Evolutionary conservation across 2,888 invertebrate genomes (phyloP), one percentile per base, ranked within the genome.

Genomic region (Mesodorylaimus sp.): DNA sequence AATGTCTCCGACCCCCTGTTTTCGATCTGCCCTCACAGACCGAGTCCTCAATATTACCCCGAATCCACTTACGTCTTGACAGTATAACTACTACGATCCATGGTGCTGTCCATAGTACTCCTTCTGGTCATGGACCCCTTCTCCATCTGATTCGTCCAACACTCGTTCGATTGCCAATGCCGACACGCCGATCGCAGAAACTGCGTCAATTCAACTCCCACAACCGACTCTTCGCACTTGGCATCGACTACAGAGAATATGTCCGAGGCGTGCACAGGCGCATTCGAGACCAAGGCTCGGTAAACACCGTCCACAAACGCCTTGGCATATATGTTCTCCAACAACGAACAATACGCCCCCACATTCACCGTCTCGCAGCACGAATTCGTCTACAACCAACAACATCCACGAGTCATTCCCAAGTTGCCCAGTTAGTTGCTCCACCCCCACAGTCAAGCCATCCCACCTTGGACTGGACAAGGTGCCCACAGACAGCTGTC

Each of bases 191-290:
- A 60, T 47, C 75, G 72, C 41, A 81, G 67, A 63, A 79, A 81
- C 53, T 77, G 73, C 1, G 79, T 78, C 50, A 81, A 77, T 60
- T 80, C 78, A 53, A 80, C 75, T 64, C 79, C 78, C 45, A 77
- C 69, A 2, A 76, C 65, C 7, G 74, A 73, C 68, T 80, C 78
- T 57, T 78, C 77, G 65, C 81, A 81, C 56, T 79, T 76, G 56
- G 60, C 62, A 56, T 77, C 77, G 56, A 81, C 76, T 26, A 79
- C 79, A 7, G 76, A 74, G 54, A 79, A 76, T 54, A 81, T 75
- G 63, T 81, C 80, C 41, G 73, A 70, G 41, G 70, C 70, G 57
- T 76, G 74, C 24, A 81, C 68, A 45, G 70, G 69, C 7, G 38
- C 3, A 26, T 32, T 26, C 10, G 24, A 24, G 3, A 37, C 24